These are phyloP conservation scores for Hermodice carunculata DNA, from an alignment of 2,888 invertebrate genomes.

Conservation along the genomic window DNA sequence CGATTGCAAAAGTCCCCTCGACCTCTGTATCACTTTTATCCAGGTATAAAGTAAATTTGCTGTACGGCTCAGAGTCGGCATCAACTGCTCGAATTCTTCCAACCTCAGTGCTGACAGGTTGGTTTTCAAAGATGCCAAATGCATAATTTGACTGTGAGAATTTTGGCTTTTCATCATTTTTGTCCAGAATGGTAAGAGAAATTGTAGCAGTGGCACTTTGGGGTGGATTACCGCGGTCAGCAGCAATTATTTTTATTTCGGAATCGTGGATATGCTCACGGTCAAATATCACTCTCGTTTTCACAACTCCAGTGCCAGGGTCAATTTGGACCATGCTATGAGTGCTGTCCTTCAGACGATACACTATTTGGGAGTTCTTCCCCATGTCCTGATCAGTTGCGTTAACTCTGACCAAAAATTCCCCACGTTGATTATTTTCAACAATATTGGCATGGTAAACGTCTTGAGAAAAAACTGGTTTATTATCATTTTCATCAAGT, in stretches of 20 bases:
- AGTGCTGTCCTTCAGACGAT: constrained; percentile 77
- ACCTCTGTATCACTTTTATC: neutral
- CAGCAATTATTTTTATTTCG: constrained; percentile 84
- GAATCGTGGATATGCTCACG: constrained; percentile 88
- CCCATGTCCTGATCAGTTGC: constrained; percentile 88
- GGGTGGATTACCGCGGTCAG: constrained; percentile 80
- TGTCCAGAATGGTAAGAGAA: constrained; percentile 80
- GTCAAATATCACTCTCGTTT: constrained; percentile 86
- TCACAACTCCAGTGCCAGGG: constrained; percentile 81
- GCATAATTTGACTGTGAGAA: constrained; percentile 91
- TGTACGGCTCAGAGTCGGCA: constrained; percentile 74
- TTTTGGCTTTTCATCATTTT: constrained; percentile 94
- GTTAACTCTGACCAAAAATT: constrained; percentile 79
- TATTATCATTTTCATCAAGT: constrained; percentile 25
- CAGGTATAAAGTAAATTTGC: constrained; percentile 9
- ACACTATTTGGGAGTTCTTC: constrained; percentile 79
- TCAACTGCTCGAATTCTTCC: constrained; percentile 92
- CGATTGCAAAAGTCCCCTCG: constrained; percentile 24
- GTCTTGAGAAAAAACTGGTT: constrained; percentile 81
- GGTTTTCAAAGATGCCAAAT: constrained; percentile 75
- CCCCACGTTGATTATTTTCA: constrained; percentile 78
- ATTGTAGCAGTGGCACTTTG: constrained; percentile 74
- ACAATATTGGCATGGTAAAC: constrained; percentile 83
- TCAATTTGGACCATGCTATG: constrained; percentile 80
- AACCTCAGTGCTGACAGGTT: constrained; percentile 82